Conservation (phyloP, 2,113 vertebrate genomes). For the Rana temporaria region DNA sequence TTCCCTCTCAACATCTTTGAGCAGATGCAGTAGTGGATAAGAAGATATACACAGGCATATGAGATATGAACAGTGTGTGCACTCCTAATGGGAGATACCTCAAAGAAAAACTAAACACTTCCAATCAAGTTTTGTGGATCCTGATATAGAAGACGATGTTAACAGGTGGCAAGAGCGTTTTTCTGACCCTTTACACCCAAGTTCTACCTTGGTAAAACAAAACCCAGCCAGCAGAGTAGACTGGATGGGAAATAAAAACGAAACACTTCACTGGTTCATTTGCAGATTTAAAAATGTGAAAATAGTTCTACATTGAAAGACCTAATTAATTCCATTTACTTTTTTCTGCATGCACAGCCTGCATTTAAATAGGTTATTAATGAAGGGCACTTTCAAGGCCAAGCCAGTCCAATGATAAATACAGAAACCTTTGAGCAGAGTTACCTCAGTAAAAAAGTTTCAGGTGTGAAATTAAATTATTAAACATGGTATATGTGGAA, state of each 20-base stretch:
- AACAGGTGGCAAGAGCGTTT: background rate
- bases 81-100: background rate
- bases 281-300: conserved; percentile 11
- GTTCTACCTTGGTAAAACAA: background rate
- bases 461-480: conserved; percentile 53
- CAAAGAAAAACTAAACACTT: background rate
- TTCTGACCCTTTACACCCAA: background rate
- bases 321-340: conserved; percentile 47
- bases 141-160: background rate
- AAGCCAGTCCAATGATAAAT: conserved; percentile 44
- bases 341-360: conserved; percentile 39
- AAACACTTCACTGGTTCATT: conserved; percentile 39
- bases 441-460: conserved; percentile 40
- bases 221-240: background rate
- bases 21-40: no score
- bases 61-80: no score
- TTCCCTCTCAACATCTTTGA: no score
- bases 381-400: conserved; percentile 50
- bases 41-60: no score
- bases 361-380: conserved; percentile 56
- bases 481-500: conserved; percentile 12
- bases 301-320: conserved; percentile 42
- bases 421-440: conserved; percentile 48
- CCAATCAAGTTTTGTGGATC: background rate
- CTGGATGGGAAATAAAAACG: background rate